These are phyloP conservation scores for Loriculus beryllinus DNA, from an alignment of 2,797 vertebrate genomes.

Conservation along the genomic window DNA sequence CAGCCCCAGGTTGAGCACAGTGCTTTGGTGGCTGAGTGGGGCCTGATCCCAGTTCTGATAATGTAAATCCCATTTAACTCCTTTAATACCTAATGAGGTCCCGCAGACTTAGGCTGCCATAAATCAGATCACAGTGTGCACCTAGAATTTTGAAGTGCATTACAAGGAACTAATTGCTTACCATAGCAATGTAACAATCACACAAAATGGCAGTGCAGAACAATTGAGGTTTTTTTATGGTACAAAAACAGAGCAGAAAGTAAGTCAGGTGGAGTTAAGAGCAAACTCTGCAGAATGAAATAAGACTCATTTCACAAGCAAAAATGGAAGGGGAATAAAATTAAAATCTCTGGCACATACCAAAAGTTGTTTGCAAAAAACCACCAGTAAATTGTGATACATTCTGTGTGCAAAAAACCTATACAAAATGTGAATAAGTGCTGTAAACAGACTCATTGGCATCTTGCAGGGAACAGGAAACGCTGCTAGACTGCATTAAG, in stretches of 20 bases:
- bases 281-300: not conserved
- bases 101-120: not conserved
- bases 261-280: not conserved
- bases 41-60: not conserved
- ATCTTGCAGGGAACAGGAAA: constrained; percentile 32
- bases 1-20: not conserved
- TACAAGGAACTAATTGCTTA: not conserved
- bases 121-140: constrained; percentile 30
- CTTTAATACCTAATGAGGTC: constrained; percentile 7
- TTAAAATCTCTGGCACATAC: not conserved
- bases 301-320: not conserved
- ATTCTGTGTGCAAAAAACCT: not conserved
- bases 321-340: not conserved
- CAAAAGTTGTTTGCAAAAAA: not conserved
- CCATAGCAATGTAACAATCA: not conserved
- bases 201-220: not conserved
- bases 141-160: not conserved
- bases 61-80: constrained; percentile 25
- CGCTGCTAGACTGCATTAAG: not conserved
- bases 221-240: not conserved
- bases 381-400: not conserved
- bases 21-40: not conserved
- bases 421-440: not conserved
- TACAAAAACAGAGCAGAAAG: not conserved
- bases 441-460: not conserved